Evolutionary conservation across 2,888 invertebrate genomes (phyloP), one percentile per base, ranked within the genome.

Genomic region (Meta bourneti): DNA sequence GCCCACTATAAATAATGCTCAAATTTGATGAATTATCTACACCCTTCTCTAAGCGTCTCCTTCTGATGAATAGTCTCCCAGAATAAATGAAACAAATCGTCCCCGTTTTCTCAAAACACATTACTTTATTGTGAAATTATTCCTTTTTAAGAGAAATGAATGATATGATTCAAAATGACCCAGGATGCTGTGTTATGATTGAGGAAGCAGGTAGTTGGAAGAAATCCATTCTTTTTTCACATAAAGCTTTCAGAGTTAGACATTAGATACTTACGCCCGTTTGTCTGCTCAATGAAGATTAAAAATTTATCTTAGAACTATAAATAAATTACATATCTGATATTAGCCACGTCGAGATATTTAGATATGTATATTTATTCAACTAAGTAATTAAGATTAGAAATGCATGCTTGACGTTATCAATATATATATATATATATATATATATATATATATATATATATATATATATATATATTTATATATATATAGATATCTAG

Each of bases 1-100:
- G 11, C 61, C 34, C 34, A 75, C 75, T 8, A 84, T 84, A 84
- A 84, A 84, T 84, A 84, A 84, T 61, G 74, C 48, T 75, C 16
- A 75, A 75, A n/a, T 84, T 48, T 61, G 84, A 84, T 74, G 54
- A 54, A 84, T 75, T 84, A 74, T 75, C 20, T 54, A 48, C 8
- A 13, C 9, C 16, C 16, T 13, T 48, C 34, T 61, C 7, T 34
- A 9, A 61, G 61, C 61, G 11, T 61, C 16, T 61, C 61, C 61
- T 61, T 61, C 61, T 61, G 61, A 61, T 61, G 61, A 61, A 61
- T 61, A 61, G 61, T 61, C 16, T 11, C 61, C 11, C 5, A 61
- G 61, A 16, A 61, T 61, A 61, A 61, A 61, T 61, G 61, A 61
- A 61, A 61, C 61, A 61, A 61, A 61, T 61, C 61, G 61, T 16